Evolutionary conservation across 2,888 invertebrate species (phyloP).

Genomic region (Rhopalosiphum nymphaeae): DNA sequence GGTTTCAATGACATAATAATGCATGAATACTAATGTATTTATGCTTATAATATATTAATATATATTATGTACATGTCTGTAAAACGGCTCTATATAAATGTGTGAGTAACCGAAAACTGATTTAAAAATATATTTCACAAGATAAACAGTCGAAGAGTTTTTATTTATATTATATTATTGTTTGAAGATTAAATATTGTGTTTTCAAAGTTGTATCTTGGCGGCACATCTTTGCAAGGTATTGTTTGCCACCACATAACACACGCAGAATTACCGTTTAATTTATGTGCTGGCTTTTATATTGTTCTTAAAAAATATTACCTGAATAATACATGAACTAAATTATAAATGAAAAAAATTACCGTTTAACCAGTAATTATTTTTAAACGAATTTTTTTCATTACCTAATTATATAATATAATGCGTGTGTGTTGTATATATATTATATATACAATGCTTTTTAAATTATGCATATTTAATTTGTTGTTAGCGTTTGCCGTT

Average conservation of each 20-base stretch:
- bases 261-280: not conserved
- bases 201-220: not conserved
- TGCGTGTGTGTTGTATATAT: not conserved
- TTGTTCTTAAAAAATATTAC: not conserved
- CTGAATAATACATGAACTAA: slow-evolving; percentile 21
- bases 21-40: not conserved
- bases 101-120: not conserved
- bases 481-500: not conserved
- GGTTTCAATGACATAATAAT: slow-evolving; percentile 22
- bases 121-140: not conserved
- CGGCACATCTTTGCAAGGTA: not conserved
- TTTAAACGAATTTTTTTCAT: slow-evolving; percentile 28
- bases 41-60: not conserved
- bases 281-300: slow-evolving; percentile 16
- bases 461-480: slow-evolving; percentile 14
- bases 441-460: not conserved
- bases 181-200: not conserved
- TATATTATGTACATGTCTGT: not conserved
- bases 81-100: not conserved
- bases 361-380: slow-evolving; percentile 26
- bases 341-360: slow-evolving; percentile 1
- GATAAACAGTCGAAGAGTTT: not conserved
- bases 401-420: slow-evolving; percentile 37
- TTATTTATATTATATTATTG: not conserved
- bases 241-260: not conserved